Conservation (phyloP, 2,797 vertebrate species). For the Tympanoctomys barrerae region DNA sequence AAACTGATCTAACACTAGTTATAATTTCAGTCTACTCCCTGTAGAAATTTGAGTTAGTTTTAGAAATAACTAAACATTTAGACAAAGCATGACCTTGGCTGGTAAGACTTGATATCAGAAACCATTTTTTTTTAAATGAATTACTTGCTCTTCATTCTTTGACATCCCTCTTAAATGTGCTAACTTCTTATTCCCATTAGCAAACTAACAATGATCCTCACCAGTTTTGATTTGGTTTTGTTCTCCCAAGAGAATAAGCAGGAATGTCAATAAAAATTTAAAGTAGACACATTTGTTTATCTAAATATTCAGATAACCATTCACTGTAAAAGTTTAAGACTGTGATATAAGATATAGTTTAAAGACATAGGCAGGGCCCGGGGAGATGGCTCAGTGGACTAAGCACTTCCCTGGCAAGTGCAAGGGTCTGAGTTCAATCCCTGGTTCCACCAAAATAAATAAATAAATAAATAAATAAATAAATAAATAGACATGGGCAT, state of each 20-base stretch:
- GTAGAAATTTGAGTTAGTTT: slow-evolving; percentile 43
- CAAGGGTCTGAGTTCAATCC: no score
- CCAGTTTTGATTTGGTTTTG: slow-evolving; percentile 6
- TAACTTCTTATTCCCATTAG: slow-evolving; percentile 27
- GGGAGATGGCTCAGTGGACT: no score
- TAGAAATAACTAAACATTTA: slow-evolving; percentile 18
- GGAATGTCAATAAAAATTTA: slow-evolving; percentile 17
- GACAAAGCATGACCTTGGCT: neutral
- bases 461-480: no score
- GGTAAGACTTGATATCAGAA: neutral
- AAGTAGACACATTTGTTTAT: slow-evolving; percentile 48
- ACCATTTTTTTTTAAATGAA: neutral
- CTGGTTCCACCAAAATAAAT: no score
- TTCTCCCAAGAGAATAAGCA: slow-evolving; percentile 44
- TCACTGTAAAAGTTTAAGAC: slow-evolving; percentile 20
- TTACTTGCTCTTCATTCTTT: neutral
- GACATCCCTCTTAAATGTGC: neutral
- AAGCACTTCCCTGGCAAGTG: no score
- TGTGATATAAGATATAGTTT: slow-evolving; percentile 3
- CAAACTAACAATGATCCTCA: neutral
- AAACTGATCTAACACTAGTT: neutral
- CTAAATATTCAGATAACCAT: neutral
- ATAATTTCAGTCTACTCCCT: slow-evolving; percentile 18
- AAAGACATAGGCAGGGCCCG: neutral
- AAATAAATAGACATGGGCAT: neutral